phyloP scores from a whole-genome alignment of 2,113 vertebrate species.

The Cathartes aura region DNA sequence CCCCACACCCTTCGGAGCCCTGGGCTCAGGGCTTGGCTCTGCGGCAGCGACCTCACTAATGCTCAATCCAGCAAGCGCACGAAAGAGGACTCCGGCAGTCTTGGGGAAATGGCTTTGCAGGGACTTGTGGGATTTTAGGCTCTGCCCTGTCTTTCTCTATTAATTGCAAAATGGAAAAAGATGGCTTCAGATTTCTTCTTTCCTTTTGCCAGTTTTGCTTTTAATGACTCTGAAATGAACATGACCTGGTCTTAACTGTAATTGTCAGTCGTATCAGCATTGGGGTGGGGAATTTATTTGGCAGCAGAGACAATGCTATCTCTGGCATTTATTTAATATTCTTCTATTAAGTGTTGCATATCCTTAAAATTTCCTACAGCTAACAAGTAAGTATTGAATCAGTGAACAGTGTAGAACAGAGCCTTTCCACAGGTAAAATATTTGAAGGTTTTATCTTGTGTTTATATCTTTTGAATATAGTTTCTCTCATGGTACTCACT shows the following conservation, averaged over 20 bases:
- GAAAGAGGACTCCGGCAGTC: neutral
- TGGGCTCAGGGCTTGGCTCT: neutral
- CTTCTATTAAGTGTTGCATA: neutral
- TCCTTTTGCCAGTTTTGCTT: neutral
- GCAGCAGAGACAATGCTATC: neutral
- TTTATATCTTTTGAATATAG: neutral
- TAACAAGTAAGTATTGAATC: neutral
- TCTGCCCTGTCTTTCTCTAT: neutral
- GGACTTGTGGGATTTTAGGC: neutral
- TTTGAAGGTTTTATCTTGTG: neutral
- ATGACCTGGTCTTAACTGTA: neutral
- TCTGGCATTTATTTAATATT: constrained; percentile 4
- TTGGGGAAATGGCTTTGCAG: neutral
- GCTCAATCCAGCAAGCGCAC: neutral
- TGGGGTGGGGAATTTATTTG: neutral
- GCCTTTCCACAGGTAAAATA: neutral
- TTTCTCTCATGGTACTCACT: neutral
- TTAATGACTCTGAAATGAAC: constrained; percentile 30
- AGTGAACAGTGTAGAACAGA: neutral
- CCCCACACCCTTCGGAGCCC: neutral
- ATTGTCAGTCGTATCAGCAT: neutral
- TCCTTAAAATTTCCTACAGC: neutral
- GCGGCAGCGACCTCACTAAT: accelerated
- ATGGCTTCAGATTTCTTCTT: neutral
- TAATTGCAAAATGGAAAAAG: neutral